A percentile compares a stretch with the other conserved stretches of the same genome.
phyloP scores from a whole-genome alignment of 2,888 invertebrate genomes.

The Cerastoderma edule region DNA sequence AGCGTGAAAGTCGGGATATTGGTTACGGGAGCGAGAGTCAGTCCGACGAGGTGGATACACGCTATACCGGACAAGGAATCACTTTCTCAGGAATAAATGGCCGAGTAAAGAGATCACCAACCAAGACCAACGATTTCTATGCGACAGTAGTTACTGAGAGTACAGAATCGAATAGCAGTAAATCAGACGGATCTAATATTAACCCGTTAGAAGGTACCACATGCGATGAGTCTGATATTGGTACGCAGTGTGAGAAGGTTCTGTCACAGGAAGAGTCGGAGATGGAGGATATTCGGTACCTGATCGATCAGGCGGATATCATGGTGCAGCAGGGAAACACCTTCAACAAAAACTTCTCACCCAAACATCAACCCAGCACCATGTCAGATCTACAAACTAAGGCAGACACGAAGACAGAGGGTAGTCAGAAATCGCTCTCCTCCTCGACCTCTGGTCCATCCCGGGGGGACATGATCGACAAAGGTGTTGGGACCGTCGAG shows the following conservation, averaged over 20 bases:
- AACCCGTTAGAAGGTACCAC: conserved; percentile 37
- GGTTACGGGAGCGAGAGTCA: conserved; percentile 84
- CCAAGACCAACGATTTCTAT: conserved; percentile 51
- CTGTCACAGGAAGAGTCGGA: conserved; percentile 55
- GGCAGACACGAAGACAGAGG: conserved; percentile 50
- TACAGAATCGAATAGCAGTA: conserved; percentile 62
- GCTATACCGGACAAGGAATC: conserved; percentile 58
- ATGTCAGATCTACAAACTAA: conserved; percentile 5
- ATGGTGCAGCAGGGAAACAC: conserved; percentile 66
- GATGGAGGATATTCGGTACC: conserved; percentile 69
- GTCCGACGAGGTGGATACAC: conserved; percentile 79
- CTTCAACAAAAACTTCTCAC: conserved; percentile 47
- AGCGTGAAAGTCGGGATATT: conserved; percentile 76
- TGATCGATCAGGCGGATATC: conserved; percentile 76
- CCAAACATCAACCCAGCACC: conserved; percentile 34
- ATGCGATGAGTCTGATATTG: conserved; percentile 54
- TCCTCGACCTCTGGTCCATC: conserved; percentile 47
- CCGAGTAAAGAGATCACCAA: conserved; percentile 42
- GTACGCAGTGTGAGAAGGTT: conserved; percentile 46
- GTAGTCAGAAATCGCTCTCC: conserved; percentile 46
- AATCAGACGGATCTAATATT: conserved; percentile 24
- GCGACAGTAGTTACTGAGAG: conserved; percentile 57
- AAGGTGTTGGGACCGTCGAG: conserved; percentile 60
- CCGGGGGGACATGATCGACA: conserved; percentile 48
- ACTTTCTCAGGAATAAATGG: conserved; percentile 59